phyloP scores from a whole-genome alignment of 2,797 vertebrate genomes.

The Premnoplex brunnescens region DNA sequence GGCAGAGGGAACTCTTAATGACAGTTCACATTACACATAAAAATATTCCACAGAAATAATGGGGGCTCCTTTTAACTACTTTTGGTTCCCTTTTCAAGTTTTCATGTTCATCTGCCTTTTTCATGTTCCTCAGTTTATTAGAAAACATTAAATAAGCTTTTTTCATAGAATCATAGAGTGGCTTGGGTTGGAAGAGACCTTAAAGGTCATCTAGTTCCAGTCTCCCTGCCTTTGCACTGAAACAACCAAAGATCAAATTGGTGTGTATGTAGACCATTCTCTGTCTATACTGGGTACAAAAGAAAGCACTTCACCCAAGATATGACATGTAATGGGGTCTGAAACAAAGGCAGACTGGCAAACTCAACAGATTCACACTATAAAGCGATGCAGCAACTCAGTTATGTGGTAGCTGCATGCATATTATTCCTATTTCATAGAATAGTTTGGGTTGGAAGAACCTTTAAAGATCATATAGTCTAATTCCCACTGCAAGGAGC shows the following conservation, averaged over 20 bases:
- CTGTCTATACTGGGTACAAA: neutral
- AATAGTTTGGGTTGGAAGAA: neutral
- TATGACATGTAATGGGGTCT: neutral
- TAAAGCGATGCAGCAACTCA: neutral
- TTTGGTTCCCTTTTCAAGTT: neutral
- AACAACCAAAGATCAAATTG: neutral
- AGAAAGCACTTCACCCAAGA: neutral
- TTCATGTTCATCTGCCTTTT: neutral
- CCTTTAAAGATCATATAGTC: neutral
- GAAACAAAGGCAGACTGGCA: neutral
- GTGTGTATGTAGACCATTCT: rapidly evolving
- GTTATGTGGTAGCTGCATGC: neutral
- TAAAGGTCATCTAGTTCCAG: neutral
- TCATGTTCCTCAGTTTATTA: neutral
- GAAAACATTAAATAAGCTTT: neutral
- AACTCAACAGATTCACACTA: neutral
- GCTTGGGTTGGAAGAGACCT: neutral
- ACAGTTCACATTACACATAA: neutral
- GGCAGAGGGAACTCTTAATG: neutral
- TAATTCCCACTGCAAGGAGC: neutral
- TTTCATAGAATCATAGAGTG: neutral
- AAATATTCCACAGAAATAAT: neutral
- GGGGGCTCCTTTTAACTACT: neutral
- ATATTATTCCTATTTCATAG: neutral
- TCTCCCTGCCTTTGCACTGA: neutral